Evolutionary conservation across 2,888 invertebrate genomes (phyloP).

Genomic region (Fragum fragum): DNA sequence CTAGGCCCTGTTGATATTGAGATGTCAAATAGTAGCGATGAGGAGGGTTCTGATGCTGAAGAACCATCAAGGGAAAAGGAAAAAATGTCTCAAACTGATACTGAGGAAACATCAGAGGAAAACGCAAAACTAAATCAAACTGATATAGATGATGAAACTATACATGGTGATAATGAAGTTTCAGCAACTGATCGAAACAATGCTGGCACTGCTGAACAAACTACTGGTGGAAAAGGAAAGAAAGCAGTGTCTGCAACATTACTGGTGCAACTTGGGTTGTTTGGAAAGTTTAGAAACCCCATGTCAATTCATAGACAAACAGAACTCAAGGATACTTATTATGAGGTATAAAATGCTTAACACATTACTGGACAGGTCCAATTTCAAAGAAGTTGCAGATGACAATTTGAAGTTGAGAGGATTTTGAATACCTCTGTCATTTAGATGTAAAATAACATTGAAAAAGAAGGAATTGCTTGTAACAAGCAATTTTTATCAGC

Average conservation of each 20-base stretch:
- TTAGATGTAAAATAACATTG: too few relatives aligned
- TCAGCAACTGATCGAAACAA: not conserved
- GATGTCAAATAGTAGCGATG: constrained; percentile 13
- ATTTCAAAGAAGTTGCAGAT: too few relatives aligned
- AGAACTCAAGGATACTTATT: constrained; percentile 90
- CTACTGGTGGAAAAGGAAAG: constrained; percentile 1
- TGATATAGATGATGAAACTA: constrained; percentile 1
- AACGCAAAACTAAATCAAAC: not conserved
- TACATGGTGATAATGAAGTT: constrained; percentile 17
- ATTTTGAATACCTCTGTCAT: too few relatives aligned
- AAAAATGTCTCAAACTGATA: not conserved
- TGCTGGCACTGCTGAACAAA: not conserved
- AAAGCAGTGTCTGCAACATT: constrained; percentile 74
- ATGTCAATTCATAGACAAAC: constrained; percentile 92
- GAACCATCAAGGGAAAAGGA: constrained; percentile 38
- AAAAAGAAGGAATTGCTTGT: too few relatives aligned
- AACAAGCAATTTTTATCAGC: too few relatives aligned
- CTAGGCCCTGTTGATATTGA: constrained; percentile 58
- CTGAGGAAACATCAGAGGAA: not conserved
- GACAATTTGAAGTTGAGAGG: too few relatives aligned
- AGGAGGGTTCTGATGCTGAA: constrained; percentile 20
- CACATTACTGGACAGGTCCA: too few relatives aligned
- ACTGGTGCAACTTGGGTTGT: constrained; percentile 89
- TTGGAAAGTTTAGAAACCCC: constrained; percentile 94
- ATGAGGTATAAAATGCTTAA: too few relatives aligned